These are phyloP conservation scores for Liasis olivaceus DNA, from an alignment of 2,797 vertebrate genomes.

Conservation along the genomic window DNA sequence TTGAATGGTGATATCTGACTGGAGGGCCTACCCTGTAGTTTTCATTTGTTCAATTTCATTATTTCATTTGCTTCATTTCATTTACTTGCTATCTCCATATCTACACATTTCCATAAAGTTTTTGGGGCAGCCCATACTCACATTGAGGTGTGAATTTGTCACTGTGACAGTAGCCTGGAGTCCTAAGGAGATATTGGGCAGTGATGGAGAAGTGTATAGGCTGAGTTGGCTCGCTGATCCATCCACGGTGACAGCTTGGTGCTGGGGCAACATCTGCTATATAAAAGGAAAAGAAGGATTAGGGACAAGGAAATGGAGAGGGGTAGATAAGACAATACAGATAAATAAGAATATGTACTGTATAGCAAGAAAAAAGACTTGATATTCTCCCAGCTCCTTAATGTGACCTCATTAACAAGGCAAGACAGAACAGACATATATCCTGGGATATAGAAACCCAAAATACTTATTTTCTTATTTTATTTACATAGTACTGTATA, in stretches of 20 bases:
- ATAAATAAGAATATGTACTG: neutral
- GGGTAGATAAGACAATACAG: neutral
- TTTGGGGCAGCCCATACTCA: conserved; percentile 62
- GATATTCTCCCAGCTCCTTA: neutral
- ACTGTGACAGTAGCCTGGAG: conserved; percentile 84
- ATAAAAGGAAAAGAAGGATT: conserved; percentile 16
- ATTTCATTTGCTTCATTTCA: neutral
- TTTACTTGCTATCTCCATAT: neutral
- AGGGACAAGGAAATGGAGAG: neutral
- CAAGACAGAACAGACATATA: neutral
- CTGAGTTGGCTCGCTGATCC: conserved; percentile 87
- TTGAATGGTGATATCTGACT: too few species aligned
- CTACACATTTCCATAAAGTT: neutral
- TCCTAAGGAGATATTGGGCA: conserved; percentile 96
- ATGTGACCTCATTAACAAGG: neutral
- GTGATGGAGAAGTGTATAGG: conserved; percentile 94
- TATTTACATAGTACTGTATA: neutral
- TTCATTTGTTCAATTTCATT: neutral
- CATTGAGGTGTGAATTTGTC: conserved; percentile 88
- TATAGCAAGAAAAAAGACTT: neutral
- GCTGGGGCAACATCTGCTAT: conserved; percentile 87
- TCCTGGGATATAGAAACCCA: neutral
- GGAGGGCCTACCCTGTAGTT: too few species aligned
- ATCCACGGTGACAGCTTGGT: conserved; percentile 85
- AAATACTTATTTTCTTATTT: neutral